Evolutionary conservation across 2,888 invertebrate genomes (phyloP), one percentile per base, ranked within the genome.

Genomic region (Leptinotarsa haldemani): DNA sequence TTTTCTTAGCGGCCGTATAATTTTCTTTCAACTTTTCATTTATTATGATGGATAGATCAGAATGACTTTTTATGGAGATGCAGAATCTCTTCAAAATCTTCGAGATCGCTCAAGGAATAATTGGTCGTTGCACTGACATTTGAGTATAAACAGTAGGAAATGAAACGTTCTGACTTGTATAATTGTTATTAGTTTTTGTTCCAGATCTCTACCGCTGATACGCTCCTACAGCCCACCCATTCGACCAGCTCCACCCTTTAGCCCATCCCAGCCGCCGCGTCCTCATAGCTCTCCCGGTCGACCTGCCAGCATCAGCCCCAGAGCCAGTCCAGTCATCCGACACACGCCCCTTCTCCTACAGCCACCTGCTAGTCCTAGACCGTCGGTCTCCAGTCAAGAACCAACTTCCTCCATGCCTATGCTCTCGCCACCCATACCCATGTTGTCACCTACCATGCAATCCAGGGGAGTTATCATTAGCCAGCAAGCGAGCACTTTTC

Each of bases 231-330:
- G 87, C 77, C 87, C 88, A 25, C 87, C 86, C 4, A 81, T 84
- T 15, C 86, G 85, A 75, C 87, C 87, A 18, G 87, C 87, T n/a
- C 79, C 87, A 71, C 87, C 87, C 0, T 56, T 56, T 58, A 87
- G 87, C 78, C 74, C 84, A 12, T 25, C 53, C 18, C 86, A 85
- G 75, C 87, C 87, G 25, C 87, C 87, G 15, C 79, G 87, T 70
- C 87, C 88, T 53, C 88, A 88, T 79, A 88, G 87, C 80, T 87
- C 87, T 16, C 88, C 87, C 16, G 87, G 87, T 22, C 81, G 86
- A 66, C 87, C 87, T 48, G 85, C 85, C 58, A 85, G 84, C 75
- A 79, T 83, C 68, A 86, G 85, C 78, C 87, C 87, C 16, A 85
- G 85, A 71, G 81, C 84, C 70, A 86, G 85, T 77, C 87, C 87